These are phyloP conservation scores for Tiliqua scincoides DNA, from an alignment of 2,113 vertebrate genomes.

Conservation along the genomic window DNA sequence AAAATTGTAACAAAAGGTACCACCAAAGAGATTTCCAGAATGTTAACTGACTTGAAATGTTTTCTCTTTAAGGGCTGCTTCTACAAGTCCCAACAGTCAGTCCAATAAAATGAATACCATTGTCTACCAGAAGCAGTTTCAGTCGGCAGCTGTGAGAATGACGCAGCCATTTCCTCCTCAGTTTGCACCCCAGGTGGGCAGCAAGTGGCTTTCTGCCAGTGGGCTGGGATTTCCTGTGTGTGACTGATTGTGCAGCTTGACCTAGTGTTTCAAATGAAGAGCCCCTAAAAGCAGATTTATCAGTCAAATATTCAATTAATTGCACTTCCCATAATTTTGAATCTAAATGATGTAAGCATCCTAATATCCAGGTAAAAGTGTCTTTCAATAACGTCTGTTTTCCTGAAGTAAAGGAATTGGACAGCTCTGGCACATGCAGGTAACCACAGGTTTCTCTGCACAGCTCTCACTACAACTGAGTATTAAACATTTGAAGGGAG, in stretches of 20 bases:
- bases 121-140: conserved; percentile 98
- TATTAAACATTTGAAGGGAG: neutral
- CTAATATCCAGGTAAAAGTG: neutral
- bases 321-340: neutral
- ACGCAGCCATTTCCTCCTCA: conserved; percentile 92
- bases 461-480: conserved; percentile 57
- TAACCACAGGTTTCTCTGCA: conserved; percentile 56
- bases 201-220: conserved; percentile 27
- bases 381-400: conserved; percentile 16
- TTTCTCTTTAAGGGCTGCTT: conserved; percentile 85
- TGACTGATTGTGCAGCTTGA: neutral
- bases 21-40: neutral
- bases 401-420: neutral
- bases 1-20: neutral
- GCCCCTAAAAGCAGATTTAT: neutral
- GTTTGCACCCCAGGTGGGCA: conserved; percentile 93
- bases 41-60: conserved; percentile 52
- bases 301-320: neutral
- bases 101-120: conserved; percentile 98
- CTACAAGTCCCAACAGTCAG: conserved; percentile 97
- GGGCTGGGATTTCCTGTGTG: neutral
- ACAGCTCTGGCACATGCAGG: conserved; percentile 16
- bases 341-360: neutral
- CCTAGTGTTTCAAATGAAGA: conserved; percentile 10
- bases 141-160: conserved; percentile 89